phyloP scores from a whole-genome alignment of 2,113 vertebrate species.

The Pseudopodoces humilis region DNA sequence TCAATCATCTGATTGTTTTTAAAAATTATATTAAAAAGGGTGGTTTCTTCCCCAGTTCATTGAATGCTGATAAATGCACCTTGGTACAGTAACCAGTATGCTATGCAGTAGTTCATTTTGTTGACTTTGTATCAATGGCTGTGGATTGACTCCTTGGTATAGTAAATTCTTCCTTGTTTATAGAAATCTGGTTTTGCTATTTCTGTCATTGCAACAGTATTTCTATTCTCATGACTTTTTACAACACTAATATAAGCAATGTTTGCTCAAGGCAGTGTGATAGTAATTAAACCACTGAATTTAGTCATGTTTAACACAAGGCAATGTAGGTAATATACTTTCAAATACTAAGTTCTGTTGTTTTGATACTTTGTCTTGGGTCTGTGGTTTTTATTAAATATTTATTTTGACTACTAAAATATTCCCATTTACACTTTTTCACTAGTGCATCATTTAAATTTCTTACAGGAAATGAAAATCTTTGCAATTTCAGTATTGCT shows the following conservation, averaged over 20 bases:
- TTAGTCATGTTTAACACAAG: slow-evolving; percentile 38
- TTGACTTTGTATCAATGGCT: background rate
- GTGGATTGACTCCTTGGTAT: background rate
- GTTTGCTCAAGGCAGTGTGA: background rate
- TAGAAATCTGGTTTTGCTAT: background rate
- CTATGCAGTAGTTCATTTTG: slow-evolving; percentile 20
- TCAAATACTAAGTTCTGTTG: slow-evolving; percentile 48
- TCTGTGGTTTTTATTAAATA: slow-evolving; percentile 71
- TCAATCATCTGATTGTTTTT: slow-evolving; percentile 16
- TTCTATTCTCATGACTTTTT: slow-evolving; percentile 11
- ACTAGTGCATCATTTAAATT: slow-evolving; percentile 18
- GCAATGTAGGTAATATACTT: slow-evolving; percentile 43
- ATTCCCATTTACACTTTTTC: slow-evolving; percentile 26
- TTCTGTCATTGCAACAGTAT: background rate
- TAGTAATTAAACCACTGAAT: slow-evolving; percentile 28
- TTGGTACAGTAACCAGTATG: slow-evolving; percentile 28
- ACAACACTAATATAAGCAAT: background rate
- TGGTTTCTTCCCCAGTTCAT: background rate
- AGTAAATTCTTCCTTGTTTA: slow-evolving; percentile 7
- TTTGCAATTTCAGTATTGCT: background rate
- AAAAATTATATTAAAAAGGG: background rate
- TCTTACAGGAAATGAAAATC: background rate
- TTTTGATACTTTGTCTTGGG: slow-evolving; percentile 40
- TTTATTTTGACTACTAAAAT: slow-evolving; percentile 75
- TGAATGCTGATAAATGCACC: slow-evolving; percentile 47